These are phyloP conservation scores for Cheilinus undulatus DNA, from an alignment of 2,113 vertebrate species.

Conservation along the genomic window DNA sequence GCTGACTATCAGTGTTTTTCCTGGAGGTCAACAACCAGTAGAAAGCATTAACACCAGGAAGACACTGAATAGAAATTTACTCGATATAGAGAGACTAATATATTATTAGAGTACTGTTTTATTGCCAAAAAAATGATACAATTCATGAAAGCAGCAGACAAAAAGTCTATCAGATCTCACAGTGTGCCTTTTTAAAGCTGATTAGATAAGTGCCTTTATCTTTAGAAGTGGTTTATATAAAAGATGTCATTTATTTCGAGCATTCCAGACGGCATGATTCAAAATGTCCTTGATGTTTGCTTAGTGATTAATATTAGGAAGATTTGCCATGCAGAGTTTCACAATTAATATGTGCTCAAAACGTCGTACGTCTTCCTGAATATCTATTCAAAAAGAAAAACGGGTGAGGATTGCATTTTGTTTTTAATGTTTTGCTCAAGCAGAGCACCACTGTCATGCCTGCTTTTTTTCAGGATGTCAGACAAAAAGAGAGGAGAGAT, in stretches of 20 bases:
- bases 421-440: conserved; percentile 85
- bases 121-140: background rate
- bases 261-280: conserved; percentile 69
- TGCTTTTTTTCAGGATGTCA: conserved; percentile 83
- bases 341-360: conserved; percentile 77
- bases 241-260: conserved; percentile 68
- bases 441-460: conserved; percentile 83
- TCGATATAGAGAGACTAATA: conserved; percentile 44
- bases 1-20: conserved; percentile 55
- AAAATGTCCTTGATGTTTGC: conserved; percentile 75
- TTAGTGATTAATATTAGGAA: conserved; percentile 72
- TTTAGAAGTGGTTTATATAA: conserved; percentile 66
- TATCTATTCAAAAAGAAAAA: conserved; percentile 76
- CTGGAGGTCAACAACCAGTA: conserved; percentile 63
- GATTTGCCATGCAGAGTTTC: conserved; percentile 65
- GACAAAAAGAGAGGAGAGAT: conserved; percentile 84
- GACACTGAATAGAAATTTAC: conserved; percentile 50
- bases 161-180: conserved; percentile 39
- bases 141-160: conserved; percentile 28
- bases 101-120: conserved; percentile 21
- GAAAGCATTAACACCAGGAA: conserved; percentile 48
- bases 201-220: conserved; percentile 67
- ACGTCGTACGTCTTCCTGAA: conserved; percentile 65
- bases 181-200: conserved; percentile 47
- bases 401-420: conserved; percentile 81